Evolutionary conservation across 2,797 vertebrate genomes (phyloP).

Genomic region (Cynodonichthys magdalenae): DNA sequence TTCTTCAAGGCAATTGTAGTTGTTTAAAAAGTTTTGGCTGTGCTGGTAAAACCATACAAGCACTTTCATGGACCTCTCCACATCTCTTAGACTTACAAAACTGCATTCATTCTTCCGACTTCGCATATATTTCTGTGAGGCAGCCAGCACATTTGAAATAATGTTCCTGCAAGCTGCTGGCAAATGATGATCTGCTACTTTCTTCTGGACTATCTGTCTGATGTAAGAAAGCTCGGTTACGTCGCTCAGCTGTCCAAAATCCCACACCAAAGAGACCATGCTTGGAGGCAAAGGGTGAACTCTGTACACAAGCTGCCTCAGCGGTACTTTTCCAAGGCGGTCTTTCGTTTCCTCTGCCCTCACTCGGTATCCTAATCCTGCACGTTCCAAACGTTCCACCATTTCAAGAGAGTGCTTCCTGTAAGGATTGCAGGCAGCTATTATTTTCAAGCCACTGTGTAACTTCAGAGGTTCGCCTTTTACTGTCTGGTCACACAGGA

Average conservation of each 20-base stretch:
- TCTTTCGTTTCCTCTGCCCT: conserved; percentile 81
- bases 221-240: conserved; percentile 80
- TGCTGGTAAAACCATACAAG: conserved; percentile 82
- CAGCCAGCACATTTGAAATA: conserved; percentile 74
- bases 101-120: conserved; percentile 79
- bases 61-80: conserved; percentile 83
- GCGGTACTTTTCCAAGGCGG: conserved; percentile 82
- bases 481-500: conserved; percentile 80
- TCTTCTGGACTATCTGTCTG: conserved; percentile 79
- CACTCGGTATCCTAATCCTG: conserved; percentile 84
- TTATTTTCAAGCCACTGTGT: conserved; percentile 78
- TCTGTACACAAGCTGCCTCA: conserved; percentile 85
- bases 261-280: conserved; percentile 85
- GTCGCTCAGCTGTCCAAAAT: conserved; percentile 85
- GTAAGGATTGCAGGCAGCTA: conserved; percentile 87
- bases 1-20: neutral
- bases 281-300: conserved; percentile 86
- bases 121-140: conserved; percentile 81
- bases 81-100: conserved; percentile 84
- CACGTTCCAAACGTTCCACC: conserved; percentile 81
- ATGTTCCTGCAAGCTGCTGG: conserved; percentile 45
- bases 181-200: conserved; percentile 48
- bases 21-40: conserved; percentile 54
- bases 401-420: conserved; percentile 79
- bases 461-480: conserved; percentile 67